Evolutionary conservation across 2,888 invertebrate genomes (phyloP), one percentile per base, ranked within the genome.

Genomic region (Latrodectus elegans): DNA sequence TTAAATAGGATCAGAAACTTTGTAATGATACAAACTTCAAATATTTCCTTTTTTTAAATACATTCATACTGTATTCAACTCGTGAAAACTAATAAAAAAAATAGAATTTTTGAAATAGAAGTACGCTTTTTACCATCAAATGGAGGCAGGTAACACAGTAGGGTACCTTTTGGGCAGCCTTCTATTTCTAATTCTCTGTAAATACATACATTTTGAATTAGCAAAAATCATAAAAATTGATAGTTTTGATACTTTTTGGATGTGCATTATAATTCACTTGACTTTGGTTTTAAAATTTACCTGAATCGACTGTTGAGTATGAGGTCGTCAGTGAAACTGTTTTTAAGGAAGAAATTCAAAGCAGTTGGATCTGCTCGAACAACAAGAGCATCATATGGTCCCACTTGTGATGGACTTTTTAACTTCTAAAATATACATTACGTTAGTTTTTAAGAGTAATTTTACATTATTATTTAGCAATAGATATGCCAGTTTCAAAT

Each of bases 291-390:
- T 38, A 38, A 38, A 38, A 71, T 90, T 84, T 89, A 92, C 92
- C 91, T 91, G 92, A 92, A 92, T 84, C 92, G 90, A 88, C 91
- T 92, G 90, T 92, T 92, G 68, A 92, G 91, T 12, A 92, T 91
- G 53, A 92, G 89, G 89, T 92, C 92, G 90, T 92, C 92, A 53
- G 92, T 91, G 89, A 92, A 92, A 6, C 92, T 92, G 90, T 91
- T 92, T 80, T 92, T 91, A 73, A 91, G 89, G 90, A 92, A 92
- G 90, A 92, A 92, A 0, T 92, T 91, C 8, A 92, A 90, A 52
- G 92, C 92, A 51, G 91, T 90, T 87, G 91, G 91, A 84, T 92
- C 92, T 53, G 92, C 92, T 90, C 92, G 92, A 0, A 92, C 92
- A 49, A 92, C 92, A 1, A 92, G 90, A 14, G 92, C 92, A 88